Evolutionary conservation across 2,888 invertebrate species (phyloP).

Genomic region (Tricholauxania praeusta): DNA sequence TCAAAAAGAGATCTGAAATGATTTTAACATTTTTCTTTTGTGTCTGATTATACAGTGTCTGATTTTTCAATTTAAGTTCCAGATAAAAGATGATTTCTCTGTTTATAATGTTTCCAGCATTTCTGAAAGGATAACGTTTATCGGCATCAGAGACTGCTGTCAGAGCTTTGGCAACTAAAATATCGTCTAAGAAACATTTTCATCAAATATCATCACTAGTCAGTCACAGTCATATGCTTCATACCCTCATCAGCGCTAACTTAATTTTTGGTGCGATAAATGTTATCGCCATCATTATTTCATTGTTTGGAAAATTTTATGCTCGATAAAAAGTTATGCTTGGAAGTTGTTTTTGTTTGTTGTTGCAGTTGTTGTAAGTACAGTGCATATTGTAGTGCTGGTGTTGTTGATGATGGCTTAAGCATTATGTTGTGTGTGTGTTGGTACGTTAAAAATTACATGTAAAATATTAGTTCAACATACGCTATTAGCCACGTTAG

Average conservation of each 20-base stretch:
- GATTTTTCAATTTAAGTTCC: no score
- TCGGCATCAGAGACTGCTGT: no score
- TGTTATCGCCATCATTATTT: constrained; percentile 29
- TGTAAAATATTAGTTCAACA: constrained; percentile 14
- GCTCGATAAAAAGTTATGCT: constrained; percentile 36
- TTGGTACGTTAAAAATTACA: constrained; percentile 1
- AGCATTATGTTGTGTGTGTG: neutral
- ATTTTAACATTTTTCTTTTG: no score
- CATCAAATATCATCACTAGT: no score
- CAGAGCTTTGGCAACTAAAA: no score
- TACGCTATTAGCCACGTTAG: constrained; percentile 3
- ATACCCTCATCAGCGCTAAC: neutral
- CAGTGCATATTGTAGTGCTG: constrained; percentile 3
- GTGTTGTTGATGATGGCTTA: constrained; percentile 15
- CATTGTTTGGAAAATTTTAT: constrained; percentile 37
- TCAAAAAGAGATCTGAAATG: no score
- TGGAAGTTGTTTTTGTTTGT: constrained; percentile 16
- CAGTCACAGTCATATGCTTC: no score
- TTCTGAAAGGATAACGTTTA: no score
- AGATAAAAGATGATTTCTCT: no score
- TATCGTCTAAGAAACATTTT: no score
- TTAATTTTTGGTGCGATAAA: constrained; percentile 11
- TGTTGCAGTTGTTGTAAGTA: neutral
- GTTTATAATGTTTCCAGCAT: no score
- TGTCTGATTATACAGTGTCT: no score